phyloP scores from a whole-genome alignment of 1,140 invertebrate species.

The Drosophila sturtevanti region DNA sequence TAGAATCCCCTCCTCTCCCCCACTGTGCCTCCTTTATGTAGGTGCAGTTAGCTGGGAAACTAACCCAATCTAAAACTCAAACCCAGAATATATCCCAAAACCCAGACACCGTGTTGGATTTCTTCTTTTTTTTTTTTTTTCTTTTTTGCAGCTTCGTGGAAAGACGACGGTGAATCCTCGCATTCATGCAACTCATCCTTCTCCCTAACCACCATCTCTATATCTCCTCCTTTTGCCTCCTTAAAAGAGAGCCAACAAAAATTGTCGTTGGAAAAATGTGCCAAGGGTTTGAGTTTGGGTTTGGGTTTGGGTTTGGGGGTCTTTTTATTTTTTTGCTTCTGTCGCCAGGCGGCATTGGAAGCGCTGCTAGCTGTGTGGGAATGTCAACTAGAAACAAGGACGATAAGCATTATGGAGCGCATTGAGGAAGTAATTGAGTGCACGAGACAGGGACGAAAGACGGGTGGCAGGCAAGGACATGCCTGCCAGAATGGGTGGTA shows the following conservation, averaged over 20 bases:
- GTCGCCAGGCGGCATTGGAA: conserved; percentile 42
- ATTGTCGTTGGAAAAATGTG: conserved; percentile 81
- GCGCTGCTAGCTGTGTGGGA: conserved; percentile 66
- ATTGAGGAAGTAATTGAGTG: conserved; percentile 81
- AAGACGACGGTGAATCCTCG: conserved; percentile 48
- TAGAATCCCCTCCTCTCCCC: conserved; percentile 3
- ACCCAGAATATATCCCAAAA: conserved; percentile 57
- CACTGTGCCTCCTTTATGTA: conserved; percentile 11
- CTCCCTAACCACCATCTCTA: background rate
- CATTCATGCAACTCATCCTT: background rate
- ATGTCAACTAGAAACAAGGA: conserved; percentile 81
- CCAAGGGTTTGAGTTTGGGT: conserved; percentile 57
- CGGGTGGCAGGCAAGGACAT: conserved; percentile 58
- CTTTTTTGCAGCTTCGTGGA: conserved; percentile 70
- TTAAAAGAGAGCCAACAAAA: conserved; percentile 64
- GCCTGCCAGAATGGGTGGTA: conserved; percentile 29
- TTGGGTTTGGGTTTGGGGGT: background rate
- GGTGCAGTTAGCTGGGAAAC: conserved; percentile 59
- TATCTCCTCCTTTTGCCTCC: conserved; percentile 3
- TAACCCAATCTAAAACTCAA: conserved; percentile 62
- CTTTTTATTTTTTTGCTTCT: background rate
- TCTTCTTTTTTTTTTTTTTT: conserved; percentile 35
- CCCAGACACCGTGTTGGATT: conserved; percentile 58
- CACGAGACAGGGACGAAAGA: conserved; percentile 65
- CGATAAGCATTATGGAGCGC: conserved; percentile 81